A percentile compares a stretch with the other conserved stretches of the same genome.
Conservation (phyloP, 2,888 invertebrate genomes). For the Ormia ochracea region DNA sequence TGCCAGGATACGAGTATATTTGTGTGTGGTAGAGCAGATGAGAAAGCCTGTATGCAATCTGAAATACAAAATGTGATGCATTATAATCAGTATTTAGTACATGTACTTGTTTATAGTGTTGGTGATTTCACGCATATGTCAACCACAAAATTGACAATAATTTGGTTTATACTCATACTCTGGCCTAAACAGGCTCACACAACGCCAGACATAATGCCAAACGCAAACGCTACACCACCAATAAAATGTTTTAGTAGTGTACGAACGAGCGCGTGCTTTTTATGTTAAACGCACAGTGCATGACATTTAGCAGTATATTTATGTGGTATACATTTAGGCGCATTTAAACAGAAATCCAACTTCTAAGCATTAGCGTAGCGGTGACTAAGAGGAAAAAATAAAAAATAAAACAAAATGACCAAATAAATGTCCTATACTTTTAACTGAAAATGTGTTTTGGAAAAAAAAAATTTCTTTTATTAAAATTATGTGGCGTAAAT, state of each 20-base stretch:
- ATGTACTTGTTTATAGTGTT: slow-evolving; percentile 54
- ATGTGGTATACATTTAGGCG: slow-evolving; percentile 55
- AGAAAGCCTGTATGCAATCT: background rate
- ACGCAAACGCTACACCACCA: background rate
- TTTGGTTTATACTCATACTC: slow-evolving; percentile 54
- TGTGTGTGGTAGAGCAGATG: background rate
- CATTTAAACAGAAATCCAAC: slow-evolving; percentile 22
- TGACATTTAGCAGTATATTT: slow-evolving; percentile 57
- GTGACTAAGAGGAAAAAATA: too few species aligned
- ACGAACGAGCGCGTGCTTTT: slow-evolving; percentile 23
- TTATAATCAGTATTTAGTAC: slow-evolving; percentile 53
- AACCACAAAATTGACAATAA: slow-evolving; percentile 63
- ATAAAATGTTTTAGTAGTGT: slow-evolving; percentile 12
- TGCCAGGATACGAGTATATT: background rate
- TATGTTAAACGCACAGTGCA: slow-evolving; percentile 50
- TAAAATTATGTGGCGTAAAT: slow-evolving; percentile 26
- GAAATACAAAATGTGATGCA: slow-evolving; percentile 46
- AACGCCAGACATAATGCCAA: background rate
- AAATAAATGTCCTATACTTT: slow-evolving; percentile 21
- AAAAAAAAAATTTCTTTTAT: slow-evolving; percentile 29
- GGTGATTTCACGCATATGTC: slow-evolving; percentile 63
- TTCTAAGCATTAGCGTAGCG: background rate
- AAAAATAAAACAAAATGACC: background rate
- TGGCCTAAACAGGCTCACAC: background rate
- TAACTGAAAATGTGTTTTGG: background rate